phyloP scores from a whole-genome alignment of 2,113 vertebrate genomes.

The Astur gentilis region DNA sequence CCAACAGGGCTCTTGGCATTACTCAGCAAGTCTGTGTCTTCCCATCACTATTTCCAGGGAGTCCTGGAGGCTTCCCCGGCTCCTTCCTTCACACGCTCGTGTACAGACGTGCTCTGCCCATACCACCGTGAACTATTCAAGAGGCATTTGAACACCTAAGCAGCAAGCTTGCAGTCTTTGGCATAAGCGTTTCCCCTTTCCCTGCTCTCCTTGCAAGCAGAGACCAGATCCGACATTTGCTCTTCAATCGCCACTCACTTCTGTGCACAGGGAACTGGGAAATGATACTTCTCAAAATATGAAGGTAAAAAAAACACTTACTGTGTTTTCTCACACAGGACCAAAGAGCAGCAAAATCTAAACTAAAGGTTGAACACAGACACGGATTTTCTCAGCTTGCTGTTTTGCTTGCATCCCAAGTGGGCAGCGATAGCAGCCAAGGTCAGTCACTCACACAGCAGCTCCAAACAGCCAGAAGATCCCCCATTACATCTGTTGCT shows the following conservation, averaged over 20 bases:
- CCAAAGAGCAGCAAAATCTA: background rate
- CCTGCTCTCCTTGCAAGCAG: background rate
- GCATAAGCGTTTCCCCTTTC: background rate
- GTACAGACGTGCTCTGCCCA: background rate
- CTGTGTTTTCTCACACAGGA: background rate
- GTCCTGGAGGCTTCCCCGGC: background rate
- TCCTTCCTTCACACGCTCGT: background rate
- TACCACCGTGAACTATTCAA: background rate
- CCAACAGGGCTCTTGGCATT: background rate
- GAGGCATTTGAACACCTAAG: background rate
- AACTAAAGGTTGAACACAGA: background rate
- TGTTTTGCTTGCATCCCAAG: background rate
- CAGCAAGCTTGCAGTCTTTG: background rate
- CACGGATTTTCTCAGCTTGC: background rate
- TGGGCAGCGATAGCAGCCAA: background rate
- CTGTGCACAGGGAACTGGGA: background rate
- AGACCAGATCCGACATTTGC: background rate
- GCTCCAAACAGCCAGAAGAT: background rate
- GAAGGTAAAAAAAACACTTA: background rate
- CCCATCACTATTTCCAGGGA: background rate
- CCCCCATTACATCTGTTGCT: background rate
- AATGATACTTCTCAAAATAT: background rate
- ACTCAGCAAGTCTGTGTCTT: background rate
- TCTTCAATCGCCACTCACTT: background rate
- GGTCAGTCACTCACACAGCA: background rate